phyloP scores from a whole-genome alignment of 2,113 vertebrate genomes.

The Thomomys bottae region DNA sequence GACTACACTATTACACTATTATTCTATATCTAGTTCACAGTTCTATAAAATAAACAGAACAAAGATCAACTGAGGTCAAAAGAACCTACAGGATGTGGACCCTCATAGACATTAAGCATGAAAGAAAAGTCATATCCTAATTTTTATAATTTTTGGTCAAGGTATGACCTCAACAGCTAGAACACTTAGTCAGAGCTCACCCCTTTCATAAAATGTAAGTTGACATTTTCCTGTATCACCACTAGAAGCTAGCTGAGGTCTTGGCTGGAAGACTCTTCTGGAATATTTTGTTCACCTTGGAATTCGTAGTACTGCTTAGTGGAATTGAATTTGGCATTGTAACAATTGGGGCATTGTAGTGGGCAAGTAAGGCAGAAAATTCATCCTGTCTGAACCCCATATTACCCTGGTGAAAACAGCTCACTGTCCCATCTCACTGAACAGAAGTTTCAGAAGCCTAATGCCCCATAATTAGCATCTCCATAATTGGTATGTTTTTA shows the following conservation, averaged over 20 bases:
- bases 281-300: conserved; percentile 70
- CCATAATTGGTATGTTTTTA: background rate
- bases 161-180: background rate
- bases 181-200: background rate
- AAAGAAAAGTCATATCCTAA: conserved; percentile 40
- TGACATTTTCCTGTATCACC: conserved; percentile 50
- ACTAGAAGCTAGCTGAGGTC: conserved; percentile 47
- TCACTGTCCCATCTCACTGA: background rate
- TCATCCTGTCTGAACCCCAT: background rate
- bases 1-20: background rate
- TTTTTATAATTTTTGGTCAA: conserved; percentile 1
- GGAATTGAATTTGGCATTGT: conserved; percentile 51
- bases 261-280: conserved; percentile 45
- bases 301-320: conserved; percentile 59
- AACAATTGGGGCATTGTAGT: conserved; percentile 64
- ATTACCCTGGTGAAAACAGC: background rate
- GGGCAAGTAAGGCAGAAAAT: conserved; percentile 51
- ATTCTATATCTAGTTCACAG: background rate
- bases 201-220: conserved; percentile 31
- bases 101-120: conserved; percentile 31
- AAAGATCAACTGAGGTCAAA: conserved; percentile 6
- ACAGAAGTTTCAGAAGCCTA: background rate
- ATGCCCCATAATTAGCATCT: conserved; percentile 24
- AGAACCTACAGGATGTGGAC: background rate
- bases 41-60: background rate